Evolutionary conservation across 2,797 vertebrate species (phyloP), one percentile per base, ranked within the genome.

Genomic region (Rallus crepitans): DNA sequence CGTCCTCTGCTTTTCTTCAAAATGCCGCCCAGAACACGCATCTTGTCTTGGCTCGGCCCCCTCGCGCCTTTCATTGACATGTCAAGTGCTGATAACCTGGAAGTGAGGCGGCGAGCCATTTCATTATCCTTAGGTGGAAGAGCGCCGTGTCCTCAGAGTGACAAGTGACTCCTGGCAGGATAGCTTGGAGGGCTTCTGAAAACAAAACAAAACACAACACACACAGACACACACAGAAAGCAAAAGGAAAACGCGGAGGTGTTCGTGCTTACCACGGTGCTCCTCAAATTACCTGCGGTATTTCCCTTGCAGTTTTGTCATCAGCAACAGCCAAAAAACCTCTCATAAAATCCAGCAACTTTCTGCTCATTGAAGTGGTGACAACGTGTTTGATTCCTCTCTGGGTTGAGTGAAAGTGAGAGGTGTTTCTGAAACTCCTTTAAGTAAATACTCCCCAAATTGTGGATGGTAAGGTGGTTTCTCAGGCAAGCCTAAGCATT

Each of bases 111-210:
- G 78, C 66, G 69, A 96, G 82, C 83, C 80, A 17, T 94, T 96
- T 97, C 90, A 93, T 97, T 97, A 96, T 93, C 96, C 95, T 90
- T 90, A 69, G 87, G 82, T 82, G 82, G 55, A 97, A 89, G 56
- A 86, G 86, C 63, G 25, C 93, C 39, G 89, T 89, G 42, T 37
- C 91, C 69, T 94, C 78, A 39, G 45, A 95, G 93, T 79, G 86
- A 87, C 91, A 52, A 82, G 77, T 73, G 95, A 81, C 87, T 96
- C 94, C 75, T 79, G 60, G 61, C 83, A 77, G 77, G 45, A 59
- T 87, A 90, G 65, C 37, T 85, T 87, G 77, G 52, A 18, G 16
- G 42, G 63, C 56, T 86, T 85, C 66, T 63, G 66, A 89, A 81
- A 89, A 73, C 56, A 72, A 72, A 82, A 45, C 57, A 33, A 48